Conservation (phyloP, 2,888 invertebrate species). For the Ferrisia virgata region DNA sequence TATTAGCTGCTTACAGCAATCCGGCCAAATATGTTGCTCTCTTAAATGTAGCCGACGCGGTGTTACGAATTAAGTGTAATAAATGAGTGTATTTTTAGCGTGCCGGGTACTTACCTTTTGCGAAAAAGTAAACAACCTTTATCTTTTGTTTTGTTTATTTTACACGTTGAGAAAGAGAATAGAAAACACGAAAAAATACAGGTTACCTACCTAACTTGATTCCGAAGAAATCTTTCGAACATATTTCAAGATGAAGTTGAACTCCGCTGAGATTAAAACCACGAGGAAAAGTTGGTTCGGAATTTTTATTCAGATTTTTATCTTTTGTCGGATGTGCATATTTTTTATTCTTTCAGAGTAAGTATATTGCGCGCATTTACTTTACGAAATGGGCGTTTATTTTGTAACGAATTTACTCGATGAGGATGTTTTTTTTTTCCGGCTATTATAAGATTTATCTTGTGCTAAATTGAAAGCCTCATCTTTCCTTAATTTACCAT, state of each 20-base stretch:
- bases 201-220: neutral
- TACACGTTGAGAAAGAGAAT: neutral
- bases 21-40: neutral
- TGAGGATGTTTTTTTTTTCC: too few relatives aligned
- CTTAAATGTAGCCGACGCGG: neutral
- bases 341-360: too few relatives aligned
- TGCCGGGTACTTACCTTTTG: neutral
- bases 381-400: too few relatives aligned
- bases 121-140: neutral
- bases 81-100: neutral
- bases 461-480: too few relatives aligned
- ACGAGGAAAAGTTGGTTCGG: neutral
- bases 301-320: neutral
- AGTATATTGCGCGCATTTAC: too few relatives aligned
- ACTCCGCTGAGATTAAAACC: neutral
- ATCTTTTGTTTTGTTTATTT: neutral
- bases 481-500: too few relatives aligned
- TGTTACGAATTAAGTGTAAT: neutral
- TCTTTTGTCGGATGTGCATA: neutral
- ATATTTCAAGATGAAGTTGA: neutral
- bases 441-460: too few relatives aligned
- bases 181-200: neutral
- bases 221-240: neutral
- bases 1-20: neutral
- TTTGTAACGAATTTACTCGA: too few relatives aligned